Evolutionary conservation across 2,888 invertebrate species (phyloP), one percentile per base, ranked within the genome.

Genomic region (Tetanocera ferruginea): DNA sequence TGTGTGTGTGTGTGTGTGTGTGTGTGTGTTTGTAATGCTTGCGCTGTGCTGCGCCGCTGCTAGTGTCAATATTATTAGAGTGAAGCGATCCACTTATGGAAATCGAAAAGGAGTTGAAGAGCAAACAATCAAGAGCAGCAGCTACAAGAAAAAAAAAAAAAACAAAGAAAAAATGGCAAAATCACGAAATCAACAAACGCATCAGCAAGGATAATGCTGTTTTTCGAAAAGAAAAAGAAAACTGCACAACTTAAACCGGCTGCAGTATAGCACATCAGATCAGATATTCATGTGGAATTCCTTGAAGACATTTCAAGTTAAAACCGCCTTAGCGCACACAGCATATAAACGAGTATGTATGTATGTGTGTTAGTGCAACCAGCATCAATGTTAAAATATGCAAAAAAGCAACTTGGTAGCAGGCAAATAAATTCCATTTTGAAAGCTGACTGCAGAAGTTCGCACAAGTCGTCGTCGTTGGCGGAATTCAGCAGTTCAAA

Each of bases 81-180:
- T 23, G 34, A 51, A 76, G 49, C 62, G 60, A 73, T 77, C 67
- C 73, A 77, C 77, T 77, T 69, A 77, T 62, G 73, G 62, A 77
- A 72, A 73, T 67, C 67, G 72, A 57, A 77, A 37, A 69, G 75
- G 23, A 75, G 75, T 75, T 31, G 74, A 11, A 17, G 37, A 23
- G 62, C 9, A 52, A 17, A 25, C n/a, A 31, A 31, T 64, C 5
- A 34, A 8, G 28, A 62, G 28, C 43, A 49, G n/a, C n/a, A n/a
- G n/a, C n/a, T n/a, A n/a, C n/a, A n/a, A n/a, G n/a, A n/a, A n/a
- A 62, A 60, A 34, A 60, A 25, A 28, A 52, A 31, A 25, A 34
- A 72, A 23, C 19, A 72, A 2, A 23, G n/a, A 23, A 37, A 62
- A 43, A 73, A 60, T 34, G 60, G 5, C 25, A 72, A 72, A 25